phyloP scores from a whole-genome alignment of 2,888 invertebrate genomes.

The Ichneumoninae sp. region DNA sequence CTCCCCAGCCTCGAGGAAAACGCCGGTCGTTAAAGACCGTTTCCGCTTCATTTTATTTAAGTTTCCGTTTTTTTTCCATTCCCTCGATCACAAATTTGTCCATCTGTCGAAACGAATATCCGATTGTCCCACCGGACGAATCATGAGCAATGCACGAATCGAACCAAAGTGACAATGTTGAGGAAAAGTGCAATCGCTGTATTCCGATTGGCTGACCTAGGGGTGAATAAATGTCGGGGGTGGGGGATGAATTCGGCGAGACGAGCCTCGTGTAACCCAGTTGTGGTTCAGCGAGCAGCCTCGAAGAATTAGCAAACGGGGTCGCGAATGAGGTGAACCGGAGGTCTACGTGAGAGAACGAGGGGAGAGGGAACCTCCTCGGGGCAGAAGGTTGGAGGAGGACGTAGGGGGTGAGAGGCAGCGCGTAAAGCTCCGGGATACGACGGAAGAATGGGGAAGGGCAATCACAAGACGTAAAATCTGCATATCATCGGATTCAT shows the following conservation, averaged over 20 bases:
- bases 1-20: constrained; percentile 21
- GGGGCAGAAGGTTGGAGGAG: neutral
- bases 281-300: constrained; percentile 45
- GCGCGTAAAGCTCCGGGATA: constrained; percentile 47
- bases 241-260: constrained; percentile 3
- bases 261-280: constrained; percentile 50
- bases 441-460: constrained; percentile 60
- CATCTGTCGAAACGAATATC: constrained; percentile 10
- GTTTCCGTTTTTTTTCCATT: neutral
- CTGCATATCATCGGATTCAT: constrained; percentile 78
- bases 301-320: constrained; percentile 65
- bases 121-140: constrained; percentile 8
- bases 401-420: constrained; percentile 23
- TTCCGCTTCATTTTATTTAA: neutral
- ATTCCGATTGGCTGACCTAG: constrained; percentile 10
- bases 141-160: constrained; percentile 1
- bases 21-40: constrained; percentile 7
- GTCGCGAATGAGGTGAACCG: constrained; percentile 60
- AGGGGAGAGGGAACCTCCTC: constrained; percentile 47
- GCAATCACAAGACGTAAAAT: constrained; percentile 68
- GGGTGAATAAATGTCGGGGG: constrained; percentile 24
- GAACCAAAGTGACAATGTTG: constrained; percentile 16
- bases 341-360: constrained; percentile 54
- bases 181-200: constrained; percentile 14
- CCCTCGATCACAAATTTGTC: neutral